Evolutionary conservation across 2,113 vertebrate species (phyloP).

Genomic region (Aegithalos caudatus): DNA sequence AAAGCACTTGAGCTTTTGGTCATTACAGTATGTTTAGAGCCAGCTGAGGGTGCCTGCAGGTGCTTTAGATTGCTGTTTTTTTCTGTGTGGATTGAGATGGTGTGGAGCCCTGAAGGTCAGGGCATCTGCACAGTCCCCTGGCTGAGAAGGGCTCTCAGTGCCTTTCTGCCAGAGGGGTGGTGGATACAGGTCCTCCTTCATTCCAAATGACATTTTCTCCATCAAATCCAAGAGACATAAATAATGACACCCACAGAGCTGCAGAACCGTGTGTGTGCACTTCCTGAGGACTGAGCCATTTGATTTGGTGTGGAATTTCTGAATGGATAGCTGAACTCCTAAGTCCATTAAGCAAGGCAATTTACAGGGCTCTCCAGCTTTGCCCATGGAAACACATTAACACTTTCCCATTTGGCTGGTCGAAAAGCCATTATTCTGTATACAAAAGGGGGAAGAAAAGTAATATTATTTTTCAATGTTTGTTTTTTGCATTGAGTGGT

Average conservation of each 20-base stretch:
- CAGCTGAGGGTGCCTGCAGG: background rate
- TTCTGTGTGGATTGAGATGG: background rate
- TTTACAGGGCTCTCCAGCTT: conserved; percentile 51
- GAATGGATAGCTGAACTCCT: conserved; percentile 55
- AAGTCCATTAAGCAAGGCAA: conserved; percentile 71
- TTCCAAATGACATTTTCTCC: background rate
- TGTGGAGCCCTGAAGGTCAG: background rate
- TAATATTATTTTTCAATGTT: background rate
- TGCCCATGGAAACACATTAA: conserved; percentile 62
- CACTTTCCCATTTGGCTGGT: conserved; percentile 21
- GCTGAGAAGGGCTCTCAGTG: background rate
- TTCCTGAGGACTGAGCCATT: conserved; percentile 27
- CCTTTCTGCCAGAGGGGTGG: background rate
- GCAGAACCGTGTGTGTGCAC: background rate
- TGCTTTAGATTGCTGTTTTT: fast-evolving
- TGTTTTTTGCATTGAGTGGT: background rate
- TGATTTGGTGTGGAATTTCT: conserved; percentile 32
- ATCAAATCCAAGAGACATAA: background rate
- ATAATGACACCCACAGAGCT: background rate
- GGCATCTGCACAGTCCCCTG: background rate
- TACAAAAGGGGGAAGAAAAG: background rate
- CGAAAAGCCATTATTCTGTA: conserved; percentile 50
- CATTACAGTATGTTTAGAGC: background rate
- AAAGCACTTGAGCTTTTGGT: background rate
- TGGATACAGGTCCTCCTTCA: background rate